Base-by-base conservation (phyloP, 2,797 vertebrate genomes). In the Macropus fuliginosus region DNA sequence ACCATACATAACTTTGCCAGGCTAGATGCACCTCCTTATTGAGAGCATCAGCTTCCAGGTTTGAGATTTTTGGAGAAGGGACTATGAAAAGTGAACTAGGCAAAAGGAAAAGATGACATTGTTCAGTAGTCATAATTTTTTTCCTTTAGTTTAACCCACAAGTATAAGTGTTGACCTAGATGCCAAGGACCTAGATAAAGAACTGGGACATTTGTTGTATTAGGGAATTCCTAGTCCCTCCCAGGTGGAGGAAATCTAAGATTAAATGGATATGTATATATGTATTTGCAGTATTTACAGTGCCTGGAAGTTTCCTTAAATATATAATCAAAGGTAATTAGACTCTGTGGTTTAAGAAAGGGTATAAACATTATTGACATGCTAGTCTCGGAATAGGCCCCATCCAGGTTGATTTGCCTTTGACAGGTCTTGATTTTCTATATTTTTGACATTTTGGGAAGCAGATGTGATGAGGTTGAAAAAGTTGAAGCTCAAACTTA, bases 361-460 rank as follows among this genome's bases (percentile, higher is more conserved):
- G 92, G 91, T 96, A 59, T 98, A 97, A 98, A 98, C 94, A 97
- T 50, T 96, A 98, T 96, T 95, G 98, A 97, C 97, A 97, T 97
- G 96, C 98, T 97, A 94, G 96, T 97, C 98, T 97, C 93, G 54
- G 97, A 97, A 98, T 97, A 98, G 94, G 92, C 56, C 94, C 96
- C 95, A 91, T 98, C 95, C 96, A 96, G 96, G 93, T 95, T 97
- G 97, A 98, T 98, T 98, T 97, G 94, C 97, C 96, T 97, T 97
- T 98, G 97, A 98, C 97, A 97, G 95, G 96, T 98, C 56, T 96
- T 98, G 97, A 97, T 98, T 98, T 98, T 96, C 91, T 3, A 92
- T 97, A 98, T 98, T 97, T 98, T 97, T 98, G 96, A 94, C 96
- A 97, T 97, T 97, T 98, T 97, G 92, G 97, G 97, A 98, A 98